Evolutionary conservation across 2,888 invertebrate genomes (phyloP).

Genomic region (Cataglyphis livida): DNA sequence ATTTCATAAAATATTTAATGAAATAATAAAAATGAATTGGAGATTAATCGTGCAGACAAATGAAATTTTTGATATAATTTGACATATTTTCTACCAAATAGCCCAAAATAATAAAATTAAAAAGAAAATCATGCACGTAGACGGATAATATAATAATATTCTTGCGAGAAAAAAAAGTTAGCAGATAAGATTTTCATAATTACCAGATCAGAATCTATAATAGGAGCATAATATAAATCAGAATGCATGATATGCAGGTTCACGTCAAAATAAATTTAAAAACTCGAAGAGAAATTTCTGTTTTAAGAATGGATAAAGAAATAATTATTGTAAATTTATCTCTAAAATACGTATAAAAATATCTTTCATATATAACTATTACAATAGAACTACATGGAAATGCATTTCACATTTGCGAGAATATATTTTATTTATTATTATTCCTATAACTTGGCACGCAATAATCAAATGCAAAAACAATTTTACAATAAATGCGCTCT

Average conservation of each 20-base stretch:
- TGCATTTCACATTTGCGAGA: neutral
- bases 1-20: neutral
- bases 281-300: neutral
- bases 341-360: neutral
- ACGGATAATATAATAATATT: neutral
- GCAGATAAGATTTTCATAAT: slow-evolving; percentile 32
- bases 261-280: slow-evolving; percentile 9
- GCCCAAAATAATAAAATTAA: neutral
- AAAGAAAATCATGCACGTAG: neutral
- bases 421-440: neutral
- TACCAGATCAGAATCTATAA: slow-evolving; percentile 9
- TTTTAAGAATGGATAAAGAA: neutral
- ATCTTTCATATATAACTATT: neutral
- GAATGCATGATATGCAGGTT: slow-evolving; percentile 3
- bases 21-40: neutral
- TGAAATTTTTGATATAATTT: neutral
- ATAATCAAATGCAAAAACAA: slow-evolving; percentile 1
- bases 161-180: neutral
- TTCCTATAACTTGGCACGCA: neutral
- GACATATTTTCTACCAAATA: neutral
- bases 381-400: neutral
- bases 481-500: neutral
- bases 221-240: slow-evolving; percentile 5
- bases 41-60: neutral
- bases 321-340: neutral